Evolutionary conservation across 2,113 vertebrate species (phyloP).

Genomic region (Morone saxatilis): DNA sequence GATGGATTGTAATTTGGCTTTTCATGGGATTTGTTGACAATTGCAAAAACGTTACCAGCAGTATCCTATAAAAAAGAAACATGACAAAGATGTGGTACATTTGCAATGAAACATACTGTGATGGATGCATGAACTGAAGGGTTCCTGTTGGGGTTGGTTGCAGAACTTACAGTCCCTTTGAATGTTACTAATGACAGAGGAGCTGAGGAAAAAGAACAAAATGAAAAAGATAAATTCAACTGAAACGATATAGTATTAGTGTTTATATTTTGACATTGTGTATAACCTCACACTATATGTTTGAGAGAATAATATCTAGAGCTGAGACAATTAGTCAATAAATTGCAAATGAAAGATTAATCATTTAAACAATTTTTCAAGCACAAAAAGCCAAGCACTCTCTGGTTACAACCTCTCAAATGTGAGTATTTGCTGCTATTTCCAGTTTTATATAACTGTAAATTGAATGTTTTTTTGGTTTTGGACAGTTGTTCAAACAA

Average conservation of each 20-base stretch:
- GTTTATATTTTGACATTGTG: not conserved
- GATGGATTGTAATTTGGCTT: too few relatives aligned
- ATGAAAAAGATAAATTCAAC: not conserved
- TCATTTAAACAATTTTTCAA: not conserved
- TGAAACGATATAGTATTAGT: not conserved
- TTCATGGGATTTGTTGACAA: not conserved
- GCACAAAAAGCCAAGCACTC: not conserved
- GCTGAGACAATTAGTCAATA: not conserved
- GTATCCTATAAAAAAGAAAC: not conserved
- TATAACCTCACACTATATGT: not conserved
- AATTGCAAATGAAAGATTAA: not conserved
- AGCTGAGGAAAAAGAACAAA: slow-evolving; percentile 4
- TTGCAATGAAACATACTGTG: not conserved
- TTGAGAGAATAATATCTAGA: not conserved
- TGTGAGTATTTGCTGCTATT: not conserved
- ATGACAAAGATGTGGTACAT: not conserved
- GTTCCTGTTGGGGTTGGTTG: not conserved
- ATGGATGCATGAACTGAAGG: not conserved
- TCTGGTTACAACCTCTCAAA: not conserved
- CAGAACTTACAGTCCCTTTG: not conserved
- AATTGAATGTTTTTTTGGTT: not conserved
- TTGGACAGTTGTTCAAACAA: not conserved
- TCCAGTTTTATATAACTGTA: not conserved
- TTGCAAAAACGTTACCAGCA: not conserved
- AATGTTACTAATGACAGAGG: not conserved